Conservation (phyloP, 2,888 invertebrate genomes). For the Caenorhabditis sulstoni region DNA sequence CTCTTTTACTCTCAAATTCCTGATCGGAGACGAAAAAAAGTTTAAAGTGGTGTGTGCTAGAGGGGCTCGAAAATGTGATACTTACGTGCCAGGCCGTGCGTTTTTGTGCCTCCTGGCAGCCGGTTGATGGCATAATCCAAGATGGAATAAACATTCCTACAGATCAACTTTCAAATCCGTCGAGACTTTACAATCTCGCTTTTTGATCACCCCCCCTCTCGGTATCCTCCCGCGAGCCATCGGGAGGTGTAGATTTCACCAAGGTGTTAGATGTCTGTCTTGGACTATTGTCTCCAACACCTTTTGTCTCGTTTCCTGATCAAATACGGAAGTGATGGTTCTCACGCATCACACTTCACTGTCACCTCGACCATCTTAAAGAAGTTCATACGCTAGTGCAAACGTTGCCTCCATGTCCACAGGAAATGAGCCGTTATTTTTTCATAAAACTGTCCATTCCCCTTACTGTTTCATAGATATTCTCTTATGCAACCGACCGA, state of each 20-base stretch:
- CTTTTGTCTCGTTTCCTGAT: slow-evolving; percentile 13
- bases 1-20: slow-evolving; percentile 13
- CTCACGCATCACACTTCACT: slow-evolving; percentile 1
- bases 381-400: slow-evolving; percentile 13
- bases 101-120: slow-evolving; percentile 44
- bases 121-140: slow-evolving; percentile 44
- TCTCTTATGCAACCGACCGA: slow-evolving; percentile 28
- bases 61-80: slow-evolving; percentile 46
- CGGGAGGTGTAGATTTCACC: slow-evolving; percentile 9
- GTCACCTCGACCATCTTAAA: background rate
- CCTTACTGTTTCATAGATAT: slow-evolving; percentile 4
- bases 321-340: slow-evolving; percentile 32
- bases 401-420: background rate
- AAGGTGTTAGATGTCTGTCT: slow-evolving; percentile 24
- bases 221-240: too few relatives aligned
- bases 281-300: background rate
- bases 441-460: background rate
- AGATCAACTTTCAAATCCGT: slow-evolving; percentile 54
- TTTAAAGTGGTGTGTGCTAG: slow-evolving; percentile 36
- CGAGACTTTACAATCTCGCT: slow-evolving; percentile 27
- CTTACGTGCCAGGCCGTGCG: slow-evolving; percentile 49
- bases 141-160: slow-evolving; percentile 51
- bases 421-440: background rate
- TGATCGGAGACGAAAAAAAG: slow-evolving; percentile 35
- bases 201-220: slow-evolving; percentile 12